Evolutionary conservation across 2,888 invertebrate genomes (phyloP).

Genomic region (Stenurella melanura): DNA sequence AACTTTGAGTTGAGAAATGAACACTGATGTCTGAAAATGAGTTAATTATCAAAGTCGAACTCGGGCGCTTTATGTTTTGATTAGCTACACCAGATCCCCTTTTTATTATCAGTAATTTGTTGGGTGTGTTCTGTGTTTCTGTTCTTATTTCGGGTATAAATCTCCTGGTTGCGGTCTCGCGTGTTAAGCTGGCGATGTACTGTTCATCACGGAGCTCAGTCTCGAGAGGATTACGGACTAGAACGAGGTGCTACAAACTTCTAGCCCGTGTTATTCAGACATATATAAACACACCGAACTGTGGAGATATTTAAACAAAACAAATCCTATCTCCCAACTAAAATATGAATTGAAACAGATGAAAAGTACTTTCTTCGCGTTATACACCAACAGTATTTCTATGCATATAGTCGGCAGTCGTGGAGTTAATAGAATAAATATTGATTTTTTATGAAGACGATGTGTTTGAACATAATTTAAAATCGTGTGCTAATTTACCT

Average conservation of each 20-base stretch:
- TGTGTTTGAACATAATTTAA: background rate
- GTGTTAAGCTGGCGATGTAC: conserved; percentile 62
- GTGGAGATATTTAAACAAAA: conserved; percentile 49
- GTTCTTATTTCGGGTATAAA: conserved; percentile 62
- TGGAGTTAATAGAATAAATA: background rate
- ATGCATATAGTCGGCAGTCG: background rate
- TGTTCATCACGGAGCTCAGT: conserved; percentile 61
- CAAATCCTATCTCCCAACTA: conserved; percentile 44
- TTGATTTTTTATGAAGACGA: background rate
- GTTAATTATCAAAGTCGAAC: conserved; percentile 72
- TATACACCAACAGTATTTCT: background rate
- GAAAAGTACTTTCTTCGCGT: conserved; percentile 34
- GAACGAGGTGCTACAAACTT: conserved; percentile 58
- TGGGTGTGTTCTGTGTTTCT: conserved; percentile 58
- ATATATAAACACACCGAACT: conserved; percentile 47
- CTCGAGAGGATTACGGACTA: conserved; percentile 54
- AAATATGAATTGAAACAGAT: conserved; percentile 46
- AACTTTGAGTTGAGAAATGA: conserved; percentile 73
- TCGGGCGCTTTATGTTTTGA: conserved; percentile 68
- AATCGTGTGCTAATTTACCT: background rate
- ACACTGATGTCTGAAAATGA: conserved; percentile 71
- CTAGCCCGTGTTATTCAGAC: conserved; percentile 47
- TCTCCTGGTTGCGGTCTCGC: conserved; percentile 60
- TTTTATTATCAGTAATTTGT: conserved; percentile 65
- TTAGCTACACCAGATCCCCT: conserved; percentile 63